Conservation (phyloP, 2,797 vertebrate species). For the Catostomus latipinnis region DNA sequence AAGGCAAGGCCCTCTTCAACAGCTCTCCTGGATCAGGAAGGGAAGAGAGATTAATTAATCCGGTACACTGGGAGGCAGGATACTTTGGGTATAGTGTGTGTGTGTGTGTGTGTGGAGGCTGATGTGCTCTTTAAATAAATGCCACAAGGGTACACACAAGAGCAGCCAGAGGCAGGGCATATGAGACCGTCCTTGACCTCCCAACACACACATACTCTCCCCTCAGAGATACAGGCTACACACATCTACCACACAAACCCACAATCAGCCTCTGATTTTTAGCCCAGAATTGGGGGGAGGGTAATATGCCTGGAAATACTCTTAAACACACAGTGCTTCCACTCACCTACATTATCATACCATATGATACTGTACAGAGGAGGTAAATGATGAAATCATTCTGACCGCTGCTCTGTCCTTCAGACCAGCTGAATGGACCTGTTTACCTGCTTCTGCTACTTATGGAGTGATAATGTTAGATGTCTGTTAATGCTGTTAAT, state of each 20-base stretch:
- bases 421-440: conserved; percentile 47
- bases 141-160: conserved; percentile 76
- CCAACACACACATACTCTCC: conserved; percentile 58
- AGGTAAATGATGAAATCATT: conserved; percentile 53
- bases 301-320: conserved; percentile 51
- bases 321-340: conserved; percentile 47
- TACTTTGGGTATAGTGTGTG: conserved; percentile 49
- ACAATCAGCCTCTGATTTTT: conserved; percentile 38
- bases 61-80: conserved; percentile 71
- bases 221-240: conserved; percentile 29
- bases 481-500: neutral
- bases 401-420: conserved; percentile 47
- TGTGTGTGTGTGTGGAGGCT: conserved; percentile 58
- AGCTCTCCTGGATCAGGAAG: conserved; percentile 75
- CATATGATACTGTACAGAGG: conserved; percentile 48
- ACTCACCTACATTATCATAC: conserved; percentile 48
- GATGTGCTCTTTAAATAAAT: conserved; percentile 82
- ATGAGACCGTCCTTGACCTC: conserved; percentile 81
- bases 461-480: conserved; percentile 10
- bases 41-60: conserved; percentile 82
- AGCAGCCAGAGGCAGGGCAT: conserved; percentile 77
- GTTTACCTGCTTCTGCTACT: conserved; percentile 23
- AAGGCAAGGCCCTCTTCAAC: conserved; percentile 72
- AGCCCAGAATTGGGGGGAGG: conserved; percentile 40
- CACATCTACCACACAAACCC: conserved; percentile 29